phyloP scores from a whole-genome alignment of 1,140 invertebrate genomes.

The Eubasilissa regina region DNA sequence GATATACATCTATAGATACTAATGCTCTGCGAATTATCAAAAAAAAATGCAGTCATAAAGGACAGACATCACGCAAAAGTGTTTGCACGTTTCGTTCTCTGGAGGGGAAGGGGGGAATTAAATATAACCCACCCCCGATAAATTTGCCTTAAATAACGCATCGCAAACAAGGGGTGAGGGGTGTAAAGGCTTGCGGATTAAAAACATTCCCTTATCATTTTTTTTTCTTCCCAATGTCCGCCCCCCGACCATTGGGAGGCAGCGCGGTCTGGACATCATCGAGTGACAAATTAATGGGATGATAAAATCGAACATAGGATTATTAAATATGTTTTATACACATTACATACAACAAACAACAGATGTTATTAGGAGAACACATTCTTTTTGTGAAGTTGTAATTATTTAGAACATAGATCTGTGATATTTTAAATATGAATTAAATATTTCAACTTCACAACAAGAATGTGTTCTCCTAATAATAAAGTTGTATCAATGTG shows the following conservation, averaged over 20 bases:
- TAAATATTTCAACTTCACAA: no score
- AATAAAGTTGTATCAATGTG: no score
- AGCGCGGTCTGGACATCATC: neutral
- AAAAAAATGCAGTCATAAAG: neutral
- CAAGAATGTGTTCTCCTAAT: no score
- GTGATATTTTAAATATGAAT: no score
- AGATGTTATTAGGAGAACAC: no score
- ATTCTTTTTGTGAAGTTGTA: no score
- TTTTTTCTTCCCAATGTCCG: conserved; percentile 39
- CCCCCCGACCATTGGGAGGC: neutral
- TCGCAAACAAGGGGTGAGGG: conserved; percentile 53
- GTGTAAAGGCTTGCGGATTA: conserved; percentile 57
- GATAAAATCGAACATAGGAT: neutral
- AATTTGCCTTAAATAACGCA: conserved; percentile 59
- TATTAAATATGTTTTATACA: no score
- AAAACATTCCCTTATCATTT: conserved; percentile 51
- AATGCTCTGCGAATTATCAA: neutral
- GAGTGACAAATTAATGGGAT: neutral
- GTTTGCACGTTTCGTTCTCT: neutral
- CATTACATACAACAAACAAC: no score
- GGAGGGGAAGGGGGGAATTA: neutral
- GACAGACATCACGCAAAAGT: neutral
- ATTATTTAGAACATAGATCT: no score
- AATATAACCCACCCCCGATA: conserved; percentile 33
- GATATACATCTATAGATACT: no score